Evolutionary conservation across 2,113 vertebrate genomes (phyloP).

Genomic region (Calidris pygmaea): DNA sequence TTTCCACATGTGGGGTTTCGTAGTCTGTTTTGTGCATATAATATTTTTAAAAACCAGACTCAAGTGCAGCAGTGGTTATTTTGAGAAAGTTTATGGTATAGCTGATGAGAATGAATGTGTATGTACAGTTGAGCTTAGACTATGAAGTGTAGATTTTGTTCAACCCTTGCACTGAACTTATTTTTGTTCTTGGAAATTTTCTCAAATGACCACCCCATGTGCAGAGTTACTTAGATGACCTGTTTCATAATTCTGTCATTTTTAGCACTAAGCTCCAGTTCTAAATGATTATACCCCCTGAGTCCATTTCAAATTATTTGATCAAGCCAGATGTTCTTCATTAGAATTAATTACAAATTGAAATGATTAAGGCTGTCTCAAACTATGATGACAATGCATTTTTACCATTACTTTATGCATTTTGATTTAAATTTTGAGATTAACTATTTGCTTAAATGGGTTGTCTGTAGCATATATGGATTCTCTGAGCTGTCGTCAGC

Average conservation of each 20-base stretch:
- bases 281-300: not conserved
- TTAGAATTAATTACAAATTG: not conserved
- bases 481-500: not conserved
- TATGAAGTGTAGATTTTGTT: not conserved
- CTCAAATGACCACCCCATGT: not conserved
- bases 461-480: not conserved
- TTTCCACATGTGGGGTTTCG: not conserved
- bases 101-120: not conserved
- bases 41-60: not conserved
- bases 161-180: not conserved
- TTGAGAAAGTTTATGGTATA: not conserved
- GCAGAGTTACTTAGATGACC: not conserved
- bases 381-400: not conserved
- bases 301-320: not conserved
- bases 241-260: not conserved
- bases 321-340: not conserved
- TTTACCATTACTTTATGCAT: not conserved
- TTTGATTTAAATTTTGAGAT: not conserved
- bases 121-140: not conserved
- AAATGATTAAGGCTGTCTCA: not conserved
- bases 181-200: not conserved
- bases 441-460: not conserved
- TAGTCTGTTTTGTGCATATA: not conserved
- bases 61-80: not conserved
- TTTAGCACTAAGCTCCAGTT: not conserved